These are phyloP conservation scores for Oscheius sp. DNA, from an alignment of 2,888 invertebrate genomes.

Conservation along the genomic window DNA sequence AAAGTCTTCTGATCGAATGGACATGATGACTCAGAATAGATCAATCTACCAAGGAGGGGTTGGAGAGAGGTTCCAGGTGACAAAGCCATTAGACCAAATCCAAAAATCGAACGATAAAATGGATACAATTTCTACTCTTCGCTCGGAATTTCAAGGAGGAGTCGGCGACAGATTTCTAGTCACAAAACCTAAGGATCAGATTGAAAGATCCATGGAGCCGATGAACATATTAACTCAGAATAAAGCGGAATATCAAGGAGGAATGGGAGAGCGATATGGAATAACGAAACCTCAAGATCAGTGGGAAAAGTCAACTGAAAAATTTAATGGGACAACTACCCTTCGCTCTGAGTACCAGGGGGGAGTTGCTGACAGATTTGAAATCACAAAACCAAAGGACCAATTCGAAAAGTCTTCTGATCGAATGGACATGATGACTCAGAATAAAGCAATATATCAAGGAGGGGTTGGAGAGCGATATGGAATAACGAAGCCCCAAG, in stretches of 20 bases:
- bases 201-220: background rate
- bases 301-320: background rate
- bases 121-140: too few relatives aligned
- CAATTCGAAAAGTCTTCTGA: background rate
- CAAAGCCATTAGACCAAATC: background rate
- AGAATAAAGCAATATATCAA: background rate
- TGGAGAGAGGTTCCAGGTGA: slow-evolving; percentile 4
- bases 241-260: background rate
- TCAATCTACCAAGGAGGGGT: slow-evolving; percentile 15
- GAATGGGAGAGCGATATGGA: background rate
- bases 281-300: background rate
- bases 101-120: too few relatives aligned
- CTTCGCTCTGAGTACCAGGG: background rate
- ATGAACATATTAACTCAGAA: background rate
- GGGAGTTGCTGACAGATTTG: background rate
- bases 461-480: slow-evolving; percentile 6
- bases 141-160: slow-evolving; percentile 6
- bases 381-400: slow-evolving; percentile 1
- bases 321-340: background rate
- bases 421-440: background rate
- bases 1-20: background rate
- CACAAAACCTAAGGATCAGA: background rate
- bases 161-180: background rate
- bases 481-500: background rate
- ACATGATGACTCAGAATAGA: background rate